Conservation (phyloP, 1,140 invertebrate species). For the Pseudobourletiella spinata region DNA sequence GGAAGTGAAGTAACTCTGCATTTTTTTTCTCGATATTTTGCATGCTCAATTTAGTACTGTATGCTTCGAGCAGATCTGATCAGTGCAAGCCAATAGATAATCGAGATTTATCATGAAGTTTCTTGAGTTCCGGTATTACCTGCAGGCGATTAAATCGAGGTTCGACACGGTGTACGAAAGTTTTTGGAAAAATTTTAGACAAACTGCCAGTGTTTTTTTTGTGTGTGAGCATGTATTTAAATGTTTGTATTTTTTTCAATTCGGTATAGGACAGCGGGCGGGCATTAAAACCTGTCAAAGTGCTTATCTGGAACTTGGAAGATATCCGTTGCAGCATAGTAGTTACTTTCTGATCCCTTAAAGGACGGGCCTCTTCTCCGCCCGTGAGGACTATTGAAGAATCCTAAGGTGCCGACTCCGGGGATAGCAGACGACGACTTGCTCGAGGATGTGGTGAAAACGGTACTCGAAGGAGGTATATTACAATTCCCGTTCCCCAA, state of each 20-base stretch:
- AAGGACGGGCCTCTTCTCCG: not conserved
- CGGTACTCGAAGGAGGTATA: not conserved
- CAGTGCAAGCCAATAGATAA: no score
- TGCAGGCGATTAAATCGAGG: not conserved
- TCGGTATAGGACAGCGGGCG: no score
- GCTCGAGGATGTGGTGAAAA: constrained; percentile 16
- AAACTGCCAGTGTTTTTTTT: no score
- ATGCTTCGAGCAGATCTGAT: no score
- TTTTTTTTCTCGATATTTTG: no score
- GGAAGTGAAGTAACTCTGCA: no score
- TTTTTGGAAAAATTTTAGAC: no score
- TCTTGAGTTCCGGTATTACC: no score
- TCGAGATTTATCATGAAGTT: no score
- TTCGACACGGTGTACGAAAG: not conserved
- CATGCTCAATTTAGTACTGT: no score
- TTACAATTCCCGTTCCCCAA: constrained; percentile 1
- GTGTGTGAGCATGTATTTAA: not conserved
- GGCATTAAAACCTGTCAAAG: constrained; percentile 32
- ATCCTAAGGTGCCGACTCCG: constrained; percentile 6
- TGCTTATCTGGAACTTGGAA: constrained; percentile 33
- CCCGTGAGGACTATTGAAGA: constrained; percentile 20
- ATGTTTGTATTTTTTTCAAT: not conserved
- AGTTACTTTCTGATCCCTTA: constrained; percentile 25
- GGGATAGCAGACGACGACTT: constrained; percentile 11
- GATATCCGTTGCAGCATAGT: constrained; percentile 34